These are phyloP conservation scores for Drosophila mayaguana DNA, from an alignment of 2,888 invertebrate genomes.

Conservation along the genomic window DNA sequence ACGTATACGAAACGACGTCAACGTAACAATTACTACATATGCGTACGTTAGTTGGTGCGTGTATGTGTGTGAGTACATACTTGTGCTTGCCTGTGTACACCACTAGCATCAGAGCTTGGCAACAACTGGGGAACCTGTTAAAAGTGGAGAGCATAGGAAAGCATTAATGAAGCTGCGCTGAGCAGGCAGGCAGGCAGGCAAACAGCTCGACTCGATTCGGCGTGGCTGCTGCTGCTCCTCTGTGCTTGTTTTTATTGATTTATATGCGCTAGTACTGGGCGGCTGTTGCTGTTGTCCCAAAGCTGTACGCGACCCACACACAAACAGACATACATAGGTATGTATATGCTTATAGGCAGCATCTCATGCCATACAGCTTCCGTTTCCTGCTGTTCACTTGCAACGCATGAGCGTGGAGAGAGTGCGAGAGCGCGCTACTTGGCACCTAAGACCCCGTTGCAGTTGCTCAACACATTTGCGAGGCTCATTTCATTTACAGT, in stretches of 20 bases:
- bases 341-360: conserved; percentile 27
- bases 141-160: conserved; percentile 46
- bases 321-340: conserved; percentile 22
- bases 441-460: conserved; percentile 43
- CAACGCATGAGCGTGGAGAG: conserved; percentile 47
- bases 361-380: conserved; percentile 59
- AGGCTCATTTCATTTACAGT: conserved; percentile 66
- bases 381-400: conserved; percentile 69
- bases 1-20: conserved; percentile 54
- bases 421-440: conserved; percentile 13
- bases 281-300: conserved; percentile 75
- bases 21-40: conserved; percentile 44
- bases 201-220: conserved; percentile 36
- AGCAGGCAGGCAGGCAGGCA: conserved; percentile 11
- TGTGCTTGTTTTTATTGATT: conserved; percentile 76
- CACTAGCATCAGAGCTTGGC: conserved; percentile 37
- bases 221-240: conserved; percentile 46
- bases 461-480: conserved; percentile 58
- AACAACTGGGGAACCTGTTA: conserved; percentile 46
- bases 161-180: conserved; percentile 58
- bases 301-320: conserved; percentile 46
- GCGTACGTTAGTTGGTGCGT: conserved; percentile 11
- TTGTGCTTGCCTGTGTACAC: conserved; percentile 33
- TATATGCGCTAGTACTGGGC: conserved; percentile 71
- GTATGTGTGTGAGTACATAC: conserved; percentile 18